These are phyloP conservation scores for Myotis daubentonii DNA, from an alignment of 2,797 vertebrate genomes.

Conservation along the genomic window DNA sequence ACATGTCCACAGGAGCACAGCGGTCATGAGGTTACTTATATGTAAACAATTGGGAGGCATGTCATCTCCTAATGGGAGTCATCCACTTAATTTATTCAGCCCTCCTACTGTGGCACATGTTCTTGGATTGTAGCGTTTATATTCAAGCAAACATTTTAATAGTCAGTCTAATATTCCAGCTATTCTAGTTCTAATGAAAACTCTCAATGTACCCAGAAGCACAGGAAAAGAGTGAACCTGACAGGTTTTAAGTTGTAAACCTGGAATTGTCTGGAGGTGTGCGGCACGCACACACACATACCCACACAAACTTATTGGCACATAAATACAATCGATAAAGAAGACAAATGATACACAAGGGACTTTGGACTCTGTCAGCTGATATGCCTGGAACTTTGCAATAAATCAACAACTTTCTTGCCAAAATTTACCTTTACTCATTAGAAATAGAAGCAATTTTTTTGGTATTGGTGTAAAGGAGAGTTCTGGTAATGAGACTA, in stretches of 20 bases:
- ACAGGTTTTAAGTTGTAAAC: not conserved
- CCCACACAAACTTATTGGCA: not conserved
- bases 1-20: not conserved
- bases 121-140: not conserved
- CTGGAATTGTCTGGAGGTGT: not conserved
- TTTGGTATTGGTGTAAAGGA: not conserved
- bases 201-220: not conserved
- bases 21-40: not conserved
- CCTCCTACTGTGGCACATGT: not conserved
- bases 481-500: not conserved
- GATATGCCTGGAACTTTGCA: not conserved
- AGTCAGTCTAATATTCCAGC: not conserved
- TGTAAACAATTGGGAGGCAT: not conserved
- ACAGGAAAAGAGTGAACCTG: not conserved
- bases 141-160: not conserved
- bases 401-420: conserved; percentile 12
- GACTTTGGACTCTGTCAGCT: not conserved
- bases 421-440: not conserved
- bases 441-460: not conserved
- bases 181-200: not conserved
- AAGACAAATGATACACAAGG: not conserved
- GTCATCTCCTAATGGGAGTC: not conserved
- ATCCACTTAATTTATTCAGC: not conserved
- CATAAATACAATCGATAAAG: not conserved
- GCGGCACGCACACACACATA: not conserved